Evolutionary conservation across 2,113 vertebrate genomes (phyloP).

Genomic region (Empidonax alnorum): DNA sequence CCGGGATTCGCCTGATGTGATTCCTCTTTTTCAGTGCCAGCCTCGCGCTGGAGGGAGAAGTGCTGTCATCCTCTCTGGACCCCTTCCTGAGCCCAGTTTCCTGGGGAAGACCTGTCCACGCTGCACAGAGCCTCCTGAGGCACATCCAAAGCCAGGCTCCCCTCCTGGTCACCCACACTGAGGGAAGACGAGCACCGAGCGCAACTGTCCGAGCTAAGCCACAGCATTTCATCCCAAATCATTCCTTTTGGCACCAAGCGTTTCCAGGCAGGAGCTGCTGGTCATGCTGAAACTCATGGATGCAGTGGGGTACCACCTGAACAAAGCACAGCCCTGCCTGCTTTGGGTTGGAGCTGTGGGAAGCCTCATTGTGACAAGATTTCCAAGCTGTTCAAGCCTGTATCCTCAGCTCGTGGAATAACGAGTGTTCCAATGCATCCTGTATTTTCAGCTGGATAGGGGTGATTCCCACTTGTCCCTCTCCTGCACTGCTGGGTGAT

Average conservation of each 20-base stretch:
- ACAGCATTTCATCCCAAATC: neutral
- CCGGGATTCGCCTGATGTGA: neutral
- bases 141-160: neutral
- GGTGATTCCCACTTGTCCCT: neutral
- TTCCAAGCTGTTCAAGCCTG: neutral
- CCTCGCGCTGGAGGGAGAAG: neutral
- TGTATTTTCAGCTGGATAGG: neutral
- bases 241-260: neutral
- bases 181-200: neutral
- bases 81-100: accelerated
- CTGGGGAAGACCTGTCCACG: accelerated
- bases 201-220: neutral
- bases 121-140: neutral
- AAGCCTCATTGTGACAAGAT: neutral
- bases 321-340: neutral
- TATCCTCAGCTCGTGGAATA: neutral
- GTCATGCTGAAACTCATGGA: accelerated
- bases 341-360: neutral
- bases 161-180: accelerated
- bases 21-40: neutral
- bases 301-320: accelerated
- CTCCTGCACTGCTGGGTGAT: neutral
- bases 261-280: neutral
- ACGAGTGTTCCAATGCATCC: accelerated
- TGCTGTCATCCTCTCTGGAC: accelerated